Evolutionary conservation across 2,113 vertebrate species (phyloP), one percentile per base, ranked within the genome.

Genomic region (Siniperca chuatsi): DNA sequence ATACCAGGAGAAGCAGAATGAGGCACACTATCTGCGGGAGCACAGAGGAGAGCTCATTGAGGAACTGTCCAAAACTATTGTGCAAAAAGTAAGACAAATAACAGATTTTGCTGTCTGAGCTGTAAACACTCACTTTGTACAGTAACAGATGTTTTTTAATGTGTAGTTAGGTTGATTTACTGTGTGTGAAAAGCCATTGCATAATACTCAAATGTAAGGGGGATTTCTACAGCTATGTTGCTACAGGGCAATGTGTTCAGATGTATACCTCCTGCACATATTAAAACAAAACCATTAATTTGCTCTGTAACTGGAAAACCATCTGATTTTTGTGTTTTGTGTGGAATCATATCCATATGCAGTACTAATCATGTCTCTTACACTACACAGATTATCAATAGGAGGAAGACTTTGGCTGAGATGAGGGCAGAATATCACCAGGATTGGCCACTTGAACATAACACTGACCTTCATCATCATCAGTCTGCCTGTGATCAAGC

Each of bases 31-130:
- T 94, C 94, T 99, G 85, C 97, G 95, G 71, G 96, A 97, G 50
- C 97, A 99, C 94, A 96, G 96, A 91, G 96, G 96, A 68, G 97
- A 99, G 88, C 96, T 99, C 75, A 96, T 97, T 2, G 96, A 98
- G 89, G 98, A 99, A 76, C 95, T 99, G 78, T 97, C 98, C 68
- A 96, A 96, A 58, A 97, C 97, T 7, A 98, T 99, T 9, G 94
- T 99, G 75, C 96, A 98, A 78, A 99, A 98, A 95, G 98, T 99
- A 93, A 82, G 91, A 86, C 4, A 1, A 33, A 40, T 20, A 21
- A 42, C 1, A 5, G 16, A 83, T 52, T 25, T 52, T 57, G 8
- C 25, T 23, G 16, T 50, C 18, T 62, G 42, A 58, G 54, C 52
- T 73, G 33, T 11, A 33, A 21, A 40, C 25, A 33, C 29, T 48